Percentiles rank a stretch among this genome's conserved stretches.
Conservation (phyloP, 35 echinoderm and acorn worm genomes). For the Ptychodera flava region DNA sequence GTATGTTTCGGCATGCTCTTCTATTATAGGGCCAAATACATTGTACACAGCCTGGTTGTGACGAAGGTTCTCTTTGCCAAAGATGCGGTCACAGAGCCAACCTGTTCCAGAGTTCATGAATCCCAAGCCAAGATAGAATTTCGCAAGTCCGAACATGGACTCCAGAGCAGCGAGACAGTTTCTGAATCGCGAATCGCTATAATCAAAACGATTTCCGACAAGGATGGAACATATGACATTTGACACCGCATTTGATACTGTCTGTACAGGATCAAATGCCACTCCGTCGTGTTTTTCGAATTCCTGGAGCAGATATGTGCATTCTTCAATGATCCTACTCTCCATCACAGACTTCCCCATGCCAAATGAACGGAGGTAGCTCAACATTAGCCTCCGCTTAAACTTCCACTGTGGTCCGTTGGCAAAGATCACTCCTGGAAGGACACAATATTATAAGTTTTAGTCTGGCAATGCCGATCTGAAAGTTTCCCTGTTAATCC, state of each 20-base stretch:
- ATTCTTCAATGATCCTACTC: too few relatives aligned
- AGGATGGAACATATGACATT: constrained; percentile 37
- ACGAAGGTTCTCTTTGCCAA: not conserved
- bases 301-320: too few relatives aligned
- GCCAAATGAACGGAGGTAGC: constrained; percentile 41
- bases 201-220: constrained; percentile 56
- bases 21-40: not conserved
- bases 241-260: constrained; percentile 27
- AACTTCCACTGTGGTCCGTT: constrained; percentile 53
- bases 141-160: not conserved
- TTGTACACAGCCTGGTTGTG: too few relatives aligned
- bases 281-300: too few relatives aligned
- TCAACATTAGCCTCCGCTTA: constrained; percentile 36
- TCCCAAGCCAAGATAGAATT: constrained; percentile 2
- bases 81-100: not conserved
- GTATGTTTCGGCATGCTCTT: not conserved
- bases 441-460: too few relatives aligned
- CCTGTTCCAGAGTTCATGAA: constrained; percentile 31
- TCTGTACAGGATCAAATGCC: constrained; percentile 26
- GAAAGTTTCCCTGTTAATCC: too few relatives aligned
- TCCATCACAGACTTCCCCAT: constrained; percentile 37
- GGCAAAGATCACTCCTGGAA: constrained; percentile 9
- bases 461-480: too few relatives aligned
- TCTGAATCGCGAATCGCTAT: constrained; percentile 21
- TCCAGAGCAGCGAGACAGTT: not conserved